A percentile compares a stretch with the other conserved stretches of the same genome.
phyloP scores from a whole-genome alignment of 2,797 vertebrate genomes.

The Liparis tanakae region DNA sequence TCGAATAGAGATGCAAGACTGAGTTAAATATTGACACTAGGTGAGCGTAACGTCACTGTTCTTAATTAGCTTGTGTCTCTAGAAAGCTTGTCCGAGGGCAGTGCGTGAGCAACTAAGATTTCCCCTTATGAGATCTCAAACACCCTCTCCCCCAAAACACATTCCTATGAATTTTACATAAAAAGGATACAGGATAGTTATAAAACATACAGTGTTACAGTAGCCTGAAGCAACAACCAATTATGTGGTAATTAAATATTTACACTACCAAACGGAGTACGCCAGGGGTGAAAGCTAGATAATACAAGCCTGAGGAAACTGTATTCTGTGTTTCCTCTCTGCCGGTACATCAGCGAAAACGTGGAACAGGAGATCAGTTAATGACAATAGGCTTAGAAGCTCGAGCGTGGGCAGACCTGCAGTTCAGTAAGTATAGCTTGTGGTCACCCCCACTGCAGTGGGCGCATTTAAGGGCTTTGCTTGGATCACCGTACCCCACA shows the following conservation, averaged over 20 bases:
- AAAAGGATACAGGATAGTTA: slow-evolving; percentile 68
- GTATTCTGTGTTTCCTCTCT: slow-evolving; percentile 68
- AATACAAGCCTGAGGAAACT: slow-evolving; percentile 77
- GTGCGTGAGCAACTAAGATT: slow-evolving; percentile 72
- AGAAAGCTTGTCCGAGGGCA: slow-evolving; percentile 60
- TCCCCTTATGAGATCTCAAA: slow-evolving; percentile 69
- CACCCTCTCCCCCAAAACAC: slow-evolving; percentile 62
- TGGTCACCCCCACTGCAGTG: slow-evolving; percentile 20
- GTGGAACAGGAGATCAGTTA: slow-evolving; percentile 59
- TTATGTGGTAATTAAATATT: slow-evolving; percentile 89
- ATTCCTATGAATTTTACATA: slow-evolving; percentile 82
- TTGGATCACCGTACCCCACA: slow-evolving; percentile 22
- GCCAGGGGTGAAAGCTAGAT: slow-evolving; percentile 82
- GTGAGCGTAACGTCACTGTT: slow-evolving; percentile 69
- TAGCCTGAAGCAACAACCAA: slow-evolving; percentile 87
- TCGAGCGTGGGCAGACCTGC: slow-evolving; percentile 41
- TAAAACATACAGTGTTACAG: slow-evolving; percentile 76
- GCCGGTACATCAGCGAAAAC: slow-evolving; percentile 56
- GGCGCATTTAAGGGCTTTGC: slow-evolving; percentile 36
- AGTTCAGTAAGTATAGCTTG: slow-evolving; percentile 35
- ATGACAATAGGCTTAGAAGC: slow-evolving; percentile 51
- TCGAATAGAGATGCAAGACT: slow-evolving; percentile 82
- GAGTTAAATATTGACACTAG: slow-evolving; percentile 85
- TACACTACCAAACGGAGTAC: slow-evolving; percentile 84
- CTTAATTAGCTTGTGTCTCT: slow-evolving; percentile 76